phyloP scores from a whole-genome alignment of 2,888 invertebrate genomes.

The Andrena camellia region DNA sequence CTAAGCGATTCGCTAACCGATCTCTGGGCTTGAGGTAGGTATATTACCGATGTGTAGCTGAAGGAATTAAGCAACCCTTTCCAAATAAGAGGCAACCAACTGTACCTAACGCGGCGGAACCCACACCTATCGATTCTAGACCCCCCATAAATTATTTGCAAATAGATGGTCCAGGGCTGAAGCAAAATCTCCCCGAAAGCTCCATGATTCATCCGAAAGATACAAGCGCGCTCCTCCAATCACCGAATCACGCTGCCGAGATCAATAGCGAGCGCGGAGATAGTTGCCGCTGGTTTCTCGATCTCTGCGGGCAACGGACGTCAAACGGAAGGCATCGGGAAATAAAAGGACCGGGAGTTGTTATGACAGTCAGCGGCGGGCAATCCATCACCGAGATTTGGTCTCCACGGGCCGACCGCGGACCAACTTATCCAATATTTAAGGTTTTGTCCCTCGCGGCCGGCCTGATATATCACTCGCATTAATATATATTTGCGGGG shows the following conservation, averaged over 20 bases:
- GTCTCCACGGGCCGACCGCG: slow-evolving; percentile 81
- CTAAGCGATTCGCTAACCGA: neutral
- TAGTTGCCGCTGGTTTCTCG: slow-evolving; percentile 21
- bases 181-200: too few relatives aligned
- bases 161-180: too few relatives aligned
- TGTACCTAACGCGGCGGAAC: too few relatives aligned
- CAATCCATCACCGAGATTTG: slow-evolving; percentile 84
- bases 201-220: neutral
- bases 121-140: too few relatives aligned
- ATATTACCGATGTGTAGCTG: too few relatives aligned
- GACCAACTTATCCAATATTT: slow-evolving; percentile 85
- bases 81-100: too few relatives aligned
- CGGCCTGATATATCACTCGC: slow-evolving; percentile 84
- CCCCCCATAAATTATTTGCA: too few relatives aligned
- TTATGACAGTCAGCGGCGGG: slow-evolving; percentile 85
- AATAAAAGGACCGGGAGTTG: slow-evolving; percentile 76
- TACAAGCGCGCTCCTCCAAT: neutral
- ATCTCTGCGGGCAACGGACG: slow-evolving; percentile 40
- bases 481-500: slow-evolving; percentile 85
- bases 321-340: slow-evolving; percentile 40
- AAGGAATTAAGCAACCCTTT: too few relatives aligned
- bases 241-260: neutral
- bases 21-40: too few relatives aligned
- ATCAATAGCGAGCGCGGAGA: slow-evolving; percentile 32
- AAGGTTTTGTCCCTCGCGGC: slow-evolving; percentile 85